These are phyloP conservation scores for Noturus placidus DNA, from an alignment of 2,113 vertebrate species.

Conservation along the genomic window DNA sequence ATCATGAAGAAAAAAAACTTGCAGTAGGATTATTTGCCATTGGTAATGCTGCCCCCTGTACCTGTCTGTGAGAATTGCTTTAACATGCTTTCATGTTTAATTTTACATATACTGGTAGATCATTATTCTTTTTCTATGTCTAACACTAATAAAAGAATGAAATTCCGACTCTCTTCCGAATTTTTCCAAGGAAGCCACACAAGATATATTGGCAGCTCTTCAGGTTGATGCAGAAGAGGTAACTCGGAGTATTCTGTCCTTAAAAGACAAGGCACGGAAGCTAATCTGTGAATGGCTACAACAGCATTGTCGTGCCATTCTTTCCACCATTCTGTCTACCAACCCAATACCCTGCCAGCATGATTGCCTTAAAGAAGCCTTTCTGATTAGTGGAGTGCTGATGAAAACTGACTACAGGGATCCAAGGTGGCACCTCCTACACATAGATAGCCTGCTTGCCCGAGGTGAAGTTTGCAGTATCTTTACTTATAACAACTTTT, in stretches of 20 bases:
- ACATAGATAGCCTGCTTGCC: conserved; percentile 77
- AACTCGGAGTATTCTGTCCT: conserved; percentile 76
- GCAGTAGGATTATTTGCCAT: not conserved
- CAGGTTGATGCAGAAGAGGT: conserved; percentile 69
- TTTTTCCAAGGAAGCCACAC: conserved; percentile 79
- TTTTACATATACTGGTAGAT: not conserved
- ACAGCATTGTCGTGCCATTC: conserved; percentile 68
- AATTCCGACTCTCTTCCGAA: not conserved
- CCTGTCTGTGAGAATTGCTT: not conserved
- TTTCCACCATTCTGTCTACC: conserved; percentile 63
- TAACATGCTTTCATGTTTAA: not conserved
- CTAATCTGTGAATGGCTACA: conserved; percentile 81
- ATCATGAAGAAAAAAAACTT: not conserved
- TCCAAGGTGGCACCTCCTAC: conserved; percentile 77
- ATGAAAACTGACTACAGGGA: conserved; percentile 69
- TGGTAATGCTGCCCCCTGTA: conserved; percentile 5
- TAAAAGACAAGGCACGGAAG: conserved; percentile 76
- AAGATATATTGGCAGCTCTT: conserved; percentile 78
- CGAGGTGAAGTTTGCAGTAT: conserved; percentile 68
- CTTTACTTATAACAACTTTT: not conserved
- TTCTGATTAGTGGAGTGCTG: conserved; percentile 71
- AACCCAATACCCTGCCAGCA: conserved; percentile 54
- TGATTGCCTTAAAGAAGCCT: conserved; percentile 70
- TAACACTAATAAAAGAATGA: not conserved
- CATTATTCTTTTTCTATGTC: not conserved